A percentile compares a stretch with the other conserved stretches of the same genome.
Conservation (phyloP, 2,888 invertebrate genomes). For the Ophion ventricosus region DNA sequence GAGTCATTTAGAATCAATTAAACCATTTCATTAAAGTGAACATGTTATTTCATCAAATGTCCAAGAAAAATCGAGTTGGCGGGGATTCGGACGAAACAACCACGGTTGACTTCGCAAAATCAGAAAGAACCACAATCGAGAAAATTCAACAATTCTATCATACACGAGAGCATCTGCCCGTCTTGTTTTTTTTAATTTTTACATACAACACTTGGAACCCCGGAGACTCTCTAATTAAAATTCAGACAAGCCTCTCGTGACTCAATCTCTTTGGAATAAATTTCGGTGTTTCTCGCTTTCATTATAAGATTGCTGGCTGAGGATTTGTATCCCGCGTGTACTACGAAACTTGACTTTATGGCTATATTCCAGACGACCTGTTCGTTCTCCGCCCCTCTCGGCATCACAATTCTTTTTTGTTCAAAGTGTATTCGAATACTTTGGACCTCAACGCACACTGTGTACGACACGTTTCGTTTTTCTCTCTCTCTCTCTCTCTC, state of each 20-base stretch:
- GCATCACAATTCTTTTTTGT: slow-evolving; percentile 6
- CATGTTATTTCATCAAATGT: too few species aligned
- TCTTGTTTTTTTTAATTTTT: background rate
- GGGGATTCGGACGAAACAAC: too few species aligned
- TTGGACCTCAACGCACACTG: background rate
- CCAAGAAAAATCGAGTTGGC: too few species aligned
- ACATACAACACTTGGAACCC: background rate
- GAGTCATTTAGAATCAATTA: too few species aligned
- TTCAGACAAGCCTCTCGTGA: slow-evolving; percentile 5
- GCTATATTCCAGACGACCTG: background rate
- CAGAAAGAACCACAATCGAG: too few species aligned
- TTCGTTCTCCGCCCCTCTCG: background rate
- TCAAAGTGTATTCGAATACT: slow-evolving; percentile 31
- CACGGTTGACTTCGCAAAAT: too few species aligned
- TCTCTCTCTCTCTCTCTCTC: slow-evolving; percentile 4
- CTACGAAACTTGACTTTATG: slow-evolving; percentile 14
- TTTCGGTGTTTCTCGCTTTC: slow-evolving; percentile 2
- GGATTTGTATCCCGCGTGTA: background rate
- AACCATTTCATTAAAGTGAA: too few species aligned
- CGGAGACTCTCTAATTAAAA: background rate
- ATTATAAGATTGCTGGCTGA: background rate
- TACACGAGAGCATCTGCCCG: background rate
- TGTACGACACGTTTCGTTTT: slow-evolving; percentile 29
- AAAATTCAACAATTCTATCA: background rate
- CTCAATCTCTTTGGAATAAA: slow-evolving; percentile 17